phyloP scores from a whole-genome alignment of 2,113 vertebrate species.

The Crotophaga sulcirostris region DNA sequence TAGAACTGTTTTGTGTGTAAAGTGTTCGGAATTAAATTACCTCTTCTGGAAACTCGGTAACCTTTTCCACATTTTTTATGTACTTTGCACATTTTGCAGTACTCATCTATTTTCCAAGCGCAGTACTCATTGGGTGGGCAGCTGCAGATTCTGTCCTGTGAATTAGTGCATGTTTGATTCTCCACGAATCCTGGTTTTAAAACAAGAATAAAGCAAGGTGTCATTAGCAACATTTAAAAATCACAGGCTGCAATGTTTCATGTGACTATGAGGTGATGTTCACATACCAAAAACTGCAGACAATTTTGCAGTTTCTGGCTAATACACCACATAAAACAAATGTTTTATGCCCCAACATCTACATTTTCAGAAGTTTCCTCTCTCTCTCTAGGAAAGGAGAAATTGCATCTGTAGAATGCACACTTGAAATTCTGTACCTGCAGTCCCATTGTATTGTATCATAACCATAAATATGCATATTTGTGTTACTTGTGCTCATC shows the following conservation, averaged over 20 bases:
- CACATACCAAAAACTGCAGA: neutral
- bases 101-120: neutral
- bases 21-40: constrained; percentile 17
- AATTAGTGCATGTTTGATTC: constrained; percentile 15
- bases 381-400: neutral
- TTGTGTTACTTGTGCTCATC: neutral
- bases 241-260: neutral
- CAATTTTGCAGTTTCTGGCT: neutral
- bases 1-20: neutral
- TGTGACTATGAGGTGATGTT: neutral
- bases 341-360: neutral
- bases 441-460: neutral
- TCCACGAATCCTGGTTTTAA: constrained; percentile 57
- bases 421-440: neutral
- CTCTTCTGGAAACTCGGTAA: constrained; percentile 40
- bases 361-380: neutral
- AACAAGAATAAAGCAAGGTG: neutral
- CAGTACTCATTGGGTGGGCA: constrained; percentile 65
- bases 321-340: neutral
- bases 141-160: constrained; percentile 62
- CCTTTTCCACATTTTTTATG: constrained; percentile 55
- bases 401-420: neutral
- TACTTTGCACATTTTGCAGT: constrained; percentile 19
- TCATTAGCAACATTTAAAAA: neutral
- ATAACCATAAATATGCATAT: neutral